phyloP scores from a whole-genome alignment of 2,113 vertebrate genomes.

The Hylia prasina region DNA sequence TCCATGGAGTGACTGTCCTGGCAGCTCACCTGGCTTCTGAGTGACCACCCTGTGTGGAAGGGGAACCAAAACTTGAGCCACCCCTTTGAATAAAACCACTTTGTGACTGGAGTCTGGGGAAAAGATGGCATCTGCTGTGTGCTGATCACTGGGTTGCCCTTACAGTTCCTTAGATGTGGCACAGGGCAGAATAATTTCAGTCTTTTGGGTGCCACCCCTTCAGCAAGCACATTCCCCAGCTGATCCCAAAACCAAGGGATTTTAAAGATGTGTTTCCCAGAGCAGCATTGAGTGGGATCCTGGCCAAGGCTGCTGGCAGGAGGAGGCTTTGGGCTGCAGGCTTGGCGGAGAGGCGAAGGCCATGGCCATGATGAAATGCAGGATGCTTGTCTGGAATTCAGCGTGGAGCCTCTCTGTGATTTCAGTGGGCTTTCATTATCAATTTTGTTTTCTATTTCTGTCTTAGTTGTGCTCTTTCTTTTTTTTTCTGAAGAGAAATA shows the following conservation, averaged over 20 bases:
- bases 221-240: not conserved
- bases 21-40: not conserved
- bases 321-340: not conserved
- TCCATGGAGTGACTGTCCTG: not conserved
- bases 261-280: not conserved
- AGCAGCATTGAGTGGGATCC: not conserved
- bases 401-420: not conserved
- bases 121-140: not conserved
- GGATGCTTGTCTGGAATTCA: not conserved
- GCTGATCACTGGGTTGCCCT: not conserved
- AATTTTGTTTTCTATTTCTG: slow-evolving; percentile 50
- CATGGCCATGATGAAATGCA: slow-evolving; percentile 38
- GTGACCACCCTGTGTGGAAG: not conserved
- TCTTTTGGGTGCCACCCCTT: not conserved
- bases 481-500: not conserved
- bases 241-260: not conserved
- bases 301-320: slow-evolving; percentile 1
- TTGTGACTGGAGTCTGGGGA: not conserved
- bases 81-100: not conserved
- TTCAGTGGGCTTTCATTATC: slow-evolving; percentile 22
- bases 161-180: not conserved
- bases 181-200: not conserved
- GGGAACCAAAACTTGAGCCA: not conserved
- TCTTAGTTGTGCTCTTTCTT: not conserved
- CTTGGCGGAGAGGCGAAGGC: not conserved